A percentile compares a stretch with the other conserved stretches of the same genome.
These are phyloP conservation scores for Xerus inauris DNA, from an alignment of 2,113 vertebrate genomes.

Conservation along the genomic window DNA sequence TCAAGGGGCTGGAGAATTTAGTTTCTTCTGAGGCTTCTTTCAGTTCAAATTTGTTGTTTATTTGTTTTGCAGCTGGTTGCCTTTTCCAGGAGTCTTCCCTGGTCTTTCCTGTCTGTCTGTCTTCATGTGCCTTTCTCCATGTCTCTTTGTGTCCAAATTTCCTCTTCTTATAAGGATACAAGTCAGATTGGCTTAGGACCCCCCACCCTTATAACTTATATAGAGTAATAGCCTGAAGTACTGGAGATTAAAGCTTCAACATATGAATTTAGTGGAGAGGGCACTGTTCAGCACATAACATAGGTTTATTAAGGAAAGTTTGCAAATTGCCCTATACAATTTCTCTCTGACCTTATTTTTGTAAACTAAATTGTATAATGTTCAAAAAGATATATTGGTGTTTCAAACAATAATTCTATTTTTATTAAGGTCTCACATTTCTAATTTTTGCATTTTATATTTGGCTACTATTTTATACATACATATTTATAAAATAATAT, in stretches of 20 bases:
- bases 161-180: not conserved
- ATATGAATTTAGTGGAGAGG: not conserved
- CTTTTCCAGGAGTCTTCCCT: not conserved
- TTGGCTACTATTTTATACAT: not conserved
- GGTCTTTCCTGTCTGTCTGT: not conserved
- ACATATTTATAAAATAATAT: not conserved
- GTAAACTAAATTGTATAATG: not conserved
- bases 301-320: not conserved
- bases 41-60: too few relatives aligned
- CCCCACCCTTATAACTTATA: not conserved
- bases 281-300: not conserved
- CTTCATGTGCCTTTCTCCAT: not conserved
- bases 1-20: not conserved
- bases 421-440: not conserved
- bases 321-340: not conserved
- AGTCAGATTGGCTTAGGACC: not conserved
- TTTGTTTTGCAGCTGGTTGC: not conserved
- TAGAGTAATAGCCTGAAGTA: not conserved
- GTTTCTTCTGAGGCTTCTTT: not conserved
- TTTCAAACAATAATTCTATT: slow-evolving; percentile 7
- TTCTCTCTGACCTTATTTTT: not conserved
- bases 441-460: not conserved
- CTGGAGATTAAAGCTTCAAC: not conserved
- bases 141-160: not conserved
- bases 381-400: not conserved